These are phyloP conservation scores for Trypoxylus dichotomus DNA, from an alignment of 1,140 invertebrate species.

Conservation along the genomic window DNA sequence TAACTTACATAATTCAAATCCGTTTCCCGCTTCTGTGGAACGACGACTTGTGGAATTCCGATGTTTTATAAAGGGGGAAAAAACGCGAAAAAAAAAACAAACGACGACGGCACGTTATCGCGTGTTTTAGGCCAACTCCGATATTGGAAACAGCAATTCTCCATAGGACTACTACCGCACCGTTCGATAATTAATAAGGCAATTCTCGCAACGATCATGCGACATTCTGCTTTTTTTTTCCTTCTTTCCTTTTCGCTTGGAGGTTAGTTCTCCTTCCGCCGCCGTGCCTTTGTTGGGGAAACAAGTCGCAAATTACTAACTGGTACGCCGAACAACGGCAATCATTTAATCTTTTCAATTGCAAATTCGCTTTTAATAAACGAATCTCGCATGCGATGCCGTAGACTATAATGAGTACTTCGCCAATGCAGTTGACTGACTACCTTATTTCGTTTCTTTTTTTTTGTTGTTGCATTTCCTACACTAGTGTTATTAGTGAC, in stretches of 20 bases:
- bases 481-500: not conserved
- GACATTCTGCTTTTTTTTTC: not conserved
- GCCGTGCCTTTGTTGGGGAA: not conserved
- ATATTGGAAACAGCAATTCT: not conserved
- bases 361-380: constrained; percentile 7
- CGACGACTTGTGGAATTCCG: not conserved
- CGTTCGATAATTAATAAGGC: not conserved
- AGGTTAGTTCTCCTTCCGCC: not conserved
- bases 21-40: not conserved
- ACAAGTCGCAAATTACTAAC: constrained; percentile 2
- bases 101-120: not conserved
- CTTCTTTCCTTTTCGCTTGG: not conserved
- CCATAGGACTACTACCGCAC: not conserved
- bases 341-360: constrained; percentile 8
- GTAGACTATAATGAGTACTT: not conserved
- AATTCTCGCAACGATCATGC: not conserved
- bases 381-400: not conserved
- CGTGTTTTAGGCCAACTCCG: not conserved
- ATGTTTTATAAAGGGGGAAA: not conserved
- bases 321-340: constrained; percentile 1
- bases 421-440: not conserved
- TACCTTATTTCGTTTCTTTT: not conserved
- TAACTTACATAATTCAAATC: not conserved
- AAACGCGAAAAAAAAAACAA: no score
- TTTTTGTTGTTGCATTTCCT: not conserved